Evolutionary conservation across 2,113 vertebrate species (phyloP), one percentile per base, ranked within the genome.

Genomic region (Anseranas semipalmata): DNA sequence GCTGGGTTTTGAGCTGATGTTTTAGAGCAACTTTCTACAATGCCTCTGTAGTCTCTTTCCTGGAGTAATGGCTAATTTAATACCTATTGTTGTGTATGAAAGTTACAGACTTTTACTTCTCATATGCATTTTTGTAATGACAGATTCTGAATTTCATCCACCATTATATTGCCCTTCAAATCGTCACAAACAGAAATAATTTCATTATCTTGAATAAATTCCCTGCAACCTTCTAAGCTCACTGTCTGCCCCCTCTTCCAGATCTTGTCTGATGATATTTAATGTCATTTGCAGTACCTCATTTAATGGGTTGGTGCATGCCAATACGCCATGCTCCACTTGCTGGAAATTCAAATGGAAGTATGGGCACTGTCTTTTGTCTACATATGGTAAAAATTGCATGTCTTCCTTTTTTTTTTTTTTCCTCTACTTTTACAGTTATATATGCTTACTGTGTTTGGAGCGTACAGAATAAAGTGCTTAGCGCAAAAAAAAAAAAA

Each of bases 171-270:
- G 68, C 87, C 59, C 28, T 80, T 73, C 80, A 46, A 33, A 56
- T 19, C 77, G 70, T 53, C 77, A 18, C 78, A 21, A 52, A 82
- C 70, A 33, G 24, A 27, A 85, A 15, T 8, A 59, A 87, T 59
- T 95, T 75, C 66, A 75, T 95, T 82, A 41, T 75, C 70, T 39
- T 37, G 66, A 68, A 67, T 63, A 28, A 90, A 72, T 82, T 85
- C 90, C 37, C 46, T 32, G 39, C 43, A 53, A 35, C 37, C 37
- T 63, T 59, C n/a, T 66, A 48, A 56, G 55, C 50, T 85, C 28
- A 0, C 46, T 62, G 63, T 45, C 82, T 55, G 27, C 4, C 19
- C 18, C n/a, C 20, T 66, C 50, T 37, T 9, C 35, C 65, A 48
- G 37, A 10, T 45, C 65, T n/a, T 13, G 16, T 25, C 71, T 78